Conservation (phyloP, 2,113 vertebrate species). For the rat (Rattus norvegicus) region DNA sequence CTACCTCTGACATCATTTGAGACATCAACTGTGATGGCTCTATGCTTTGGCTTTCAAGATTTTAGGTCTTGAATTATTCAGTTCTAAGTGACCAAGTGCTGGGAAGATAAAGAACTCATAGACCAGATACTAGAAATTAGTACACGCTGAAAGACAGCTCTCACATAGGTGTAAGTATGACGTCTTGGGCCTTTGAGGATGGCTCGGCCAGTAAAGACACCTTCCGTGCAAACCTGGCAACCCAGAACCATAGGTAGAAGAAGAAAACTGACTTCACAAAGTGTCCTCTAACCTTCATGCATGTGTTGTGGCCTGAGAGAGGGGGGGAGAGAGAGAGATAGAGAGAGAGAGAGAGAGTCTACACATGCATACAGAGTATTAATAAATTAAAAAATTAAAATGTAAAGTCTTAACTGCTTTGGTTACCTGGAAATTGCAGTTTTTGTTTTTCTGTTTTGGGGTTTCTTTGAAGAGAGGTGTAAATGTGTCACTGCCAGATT, state of each 20-base stretch:
- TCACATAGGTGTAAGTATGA: not conserved
- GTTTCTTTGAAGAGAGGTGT: not conserved
- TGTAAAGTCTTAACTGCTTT: slow-evolving; percentile 1
- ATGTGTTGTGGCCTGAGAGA: not conserved
- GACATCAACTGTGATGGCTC: not conserved
- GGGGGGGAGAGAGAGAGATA: no score
- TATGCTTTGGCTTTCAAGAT: not conserved
- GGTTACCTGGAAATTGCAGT: not conserved
- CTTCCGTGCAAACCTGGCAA: not conserved
- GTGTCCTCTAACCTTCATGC: no score
- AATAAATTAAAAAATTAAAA: not conserved
- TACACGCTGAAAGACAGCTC: not conserved
- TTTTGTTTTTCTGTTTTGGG: not conserved
- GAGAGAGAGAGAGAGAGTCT: no score
- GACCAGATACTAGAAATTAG: not conserved
- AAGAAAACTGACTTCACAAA: not conserved
- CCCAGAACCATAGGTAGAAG: not conserved
- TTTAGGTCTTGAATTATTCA: not conserved
- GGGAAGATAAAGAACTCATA: not conserved
- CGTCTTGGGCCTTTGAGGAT: not conserved
- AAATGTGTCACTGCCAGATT: not conserved
- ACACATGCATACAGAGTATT: not conserved
- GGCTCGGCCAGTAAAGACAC: not conserved
- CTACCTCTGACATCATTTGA: not conserved
- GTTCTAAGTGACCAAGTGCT: not conserved